phyloP scores from a whole-genome alignment of 2,113 vertebrate genomes.

The Rhabdornis inornatus region DNA sequence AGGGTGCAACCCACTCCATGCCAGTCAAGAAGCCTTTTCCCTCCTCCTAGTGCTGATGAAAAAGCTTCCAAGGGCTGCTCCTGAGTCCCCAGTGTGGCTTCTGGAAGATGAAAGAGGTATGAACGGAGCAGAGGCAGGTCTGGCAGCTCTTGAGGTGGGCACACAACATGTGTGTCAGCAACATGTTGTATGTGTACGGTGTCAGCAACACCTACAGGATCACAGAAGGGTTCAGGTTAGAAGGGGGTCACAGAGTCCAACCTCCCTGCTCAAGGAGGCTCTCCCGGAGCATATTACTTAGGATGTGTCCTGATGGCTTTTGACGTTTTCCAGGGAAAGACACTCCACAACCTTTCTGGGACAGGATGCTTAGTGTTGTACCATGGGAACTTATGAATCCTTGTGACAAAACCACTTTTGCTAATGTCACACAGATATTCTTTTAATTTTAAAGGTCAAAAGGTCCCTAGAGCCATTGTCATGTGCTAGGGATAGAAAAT shows the following conservation, averaged over 20 bases:
- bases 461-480: not conserved
- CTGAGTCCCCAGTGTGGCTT: not conserved
- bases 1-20: not conserved
- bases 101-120: not conserved
- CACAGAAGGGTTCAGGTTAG: not conserved
- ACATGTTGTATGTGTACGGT: no score
- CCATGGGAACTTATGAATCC: rapidly evolving
- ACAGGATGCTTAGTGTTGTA: rapidly evolving
- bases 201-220: rapidly evolving
- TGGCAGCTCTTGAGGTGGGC: not conserved
- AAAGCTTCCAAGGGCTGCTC: not conserved
- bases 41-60: not conserved
- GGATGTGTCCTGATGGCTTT: not conserved
- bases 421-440: not conserved
- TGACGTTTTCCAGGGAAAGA: not conserved
- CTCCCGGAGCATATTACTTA: not conserved
- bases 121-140: not conserved
- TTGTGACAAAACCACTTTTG: not conserved
- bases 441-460: not conserved
- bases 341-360: not conserved
- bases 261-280: not conserved
- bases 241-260: not conserved
- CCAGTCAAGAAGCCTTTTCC: not conserved
- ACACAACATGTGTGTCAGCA: not conserved
- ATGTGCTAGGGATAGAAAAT: not conserved